phyloP scores from a whole-genome alignment of 2,113 vertebrate species.

The Pantherophis guttatus region DNA sequence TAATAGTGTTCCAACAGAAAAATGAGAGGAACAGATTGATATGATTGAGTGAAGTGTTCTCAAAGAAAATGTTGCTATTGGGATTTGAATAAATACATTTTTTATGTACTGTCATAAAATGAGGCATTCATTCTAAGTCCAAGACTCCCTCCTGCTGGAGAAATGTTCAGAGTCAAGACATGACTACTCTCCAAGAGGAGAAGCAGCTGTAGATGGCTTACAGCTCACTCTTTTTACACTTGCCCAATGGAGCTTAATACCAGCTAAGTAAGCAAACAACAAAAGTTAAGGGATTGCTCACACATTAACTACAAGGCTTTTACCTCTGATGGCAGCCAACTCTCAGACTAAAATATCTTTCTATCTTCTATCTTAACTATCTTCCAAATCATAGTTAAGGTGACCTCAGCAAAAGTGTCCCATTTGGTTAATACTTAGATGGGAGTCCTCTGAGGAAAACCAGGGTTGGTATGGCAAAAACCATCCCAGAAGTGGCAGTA shows the following conservation, averaged over 20 bases:
- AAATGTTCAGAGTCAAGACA: not conserved
- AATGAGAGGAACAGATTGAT: not conserved
- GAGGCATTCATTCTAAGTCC: not conserved
- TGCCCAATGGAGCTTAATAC: not conserved
- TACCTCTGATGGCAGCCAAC: not conserved
- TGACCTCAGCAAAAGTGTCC: not conserved
- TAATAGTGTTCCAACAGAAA: not conserved
- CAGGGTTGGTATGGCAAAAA: not conserved
- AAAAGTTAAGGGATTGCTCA: not conserved
- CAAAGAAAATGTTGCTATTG: not conserved
- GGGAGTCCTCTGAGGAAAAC: not conserved
- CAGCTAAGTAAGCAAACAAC: not conserved
- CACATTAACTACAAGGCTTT: not conserved
- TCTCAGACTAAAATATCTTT: not conserved
- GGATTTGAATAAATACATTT: not conserved
- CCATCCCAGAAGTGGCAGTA: not conserved
- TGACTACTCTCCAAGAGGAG: not conserved
- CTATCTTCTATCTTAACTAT: not conserved
- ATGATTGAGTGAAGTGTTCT: not conserved
- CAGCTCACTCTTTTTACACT: not conserved
- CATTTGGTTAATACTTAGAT: not conserved
- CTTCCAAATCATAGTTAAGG: not conserved
- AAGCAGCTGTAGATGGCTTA: not conserved
- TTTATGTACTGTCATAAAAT: not conserved
- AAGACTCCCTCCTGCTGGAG: not conserved